These are phyloP conservation scores for Nasonia vitripennis DNA, from an alignment of 1,140 invertebrate species.

Conservation along the genomic window DNA sequence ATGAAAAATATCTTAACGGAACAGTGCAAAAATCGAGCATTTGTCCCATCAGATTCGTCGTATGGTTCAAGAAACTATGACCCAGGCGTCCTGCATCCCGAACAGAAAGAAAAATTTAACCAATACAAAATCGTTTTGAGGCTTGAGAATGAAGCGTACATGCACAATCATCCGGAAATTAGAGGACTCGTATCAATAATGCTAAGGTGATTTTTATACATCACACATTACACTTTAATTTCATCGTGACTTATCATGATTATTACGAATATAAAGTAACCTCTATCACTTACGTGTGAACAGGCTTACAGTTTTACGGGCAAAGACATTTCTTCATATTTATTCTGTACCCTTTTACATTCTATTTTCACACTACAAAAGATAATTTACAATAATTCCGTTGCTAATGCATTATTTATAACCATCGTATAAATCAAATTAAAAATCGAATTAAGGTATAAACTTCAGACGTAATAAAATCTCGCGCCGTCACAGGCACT, in stretches of 20 bases:
- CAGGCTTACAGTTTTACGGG: no score
- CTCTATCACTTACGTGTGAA: neutral
- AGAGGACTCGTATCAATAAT: neutral
- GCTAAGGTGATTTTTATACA: neutral
- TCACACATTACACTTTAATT: neutral
- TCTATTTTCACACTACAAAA: no score
- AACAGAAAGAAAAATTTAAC: neutral
- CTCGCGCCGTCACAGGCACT: neutral
- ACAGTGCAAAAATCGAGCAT: neutral
- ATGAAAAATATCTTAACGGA: neutral
- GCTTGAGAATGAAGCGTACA: slow-evolving; percentile 10
- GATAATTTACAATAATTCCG: no score
- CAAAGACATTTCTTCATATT: no score
- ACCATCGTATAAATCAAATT: no score
- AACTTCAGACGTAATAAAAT: neutral
- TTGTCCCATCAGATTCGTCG: neutral
- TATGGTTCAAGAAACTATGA: slow-evolving; percentile 8
- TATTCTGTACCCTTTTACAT: no score
- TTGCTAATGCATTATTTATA: no score
- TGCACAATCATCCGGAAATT: slow-evolving; percentile 6
- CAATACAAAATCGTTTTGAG: neutral
- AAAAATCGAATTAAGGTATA: no score
- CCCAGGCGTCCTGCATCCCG: neutral
- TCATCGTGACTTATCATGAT: no score
- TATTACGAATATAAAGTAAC: neutral